Evolutionary conservation across 2,888 invertebrate species (phyloP), one percentile per base, ranked within the genome.

Genomic region (Amphipyra tragopoginis): DNA sequence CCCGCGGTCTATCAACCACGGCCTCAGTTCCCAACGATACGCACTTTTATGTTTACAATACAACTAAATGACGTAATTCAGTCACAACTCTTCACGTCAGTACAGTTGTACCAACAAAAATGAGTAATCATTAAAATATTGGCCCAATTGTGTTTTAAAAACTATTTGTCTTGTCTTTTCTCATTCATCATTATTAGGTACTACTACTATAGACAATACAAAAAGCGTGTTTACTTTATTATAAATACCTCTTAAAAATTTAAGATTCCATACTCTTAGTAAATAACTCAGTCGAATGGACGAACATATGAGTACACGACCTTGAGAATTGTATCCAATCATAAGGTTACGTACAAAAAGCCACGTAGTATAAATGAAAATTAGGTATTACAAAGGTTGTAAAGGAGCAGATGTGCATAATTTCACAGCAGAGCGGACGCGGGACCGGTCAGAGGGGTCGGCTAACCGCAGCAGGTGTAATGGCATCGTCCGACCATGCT

Each of bases 341-440:
- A 36, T 57, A 33, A 51, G 14, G 13, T 33, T 53, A 43, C 29
- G 2, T 69, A 45, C 5, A 63, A 48, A 64, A 53, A 44, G 21
- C 9, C 13, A 50, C 47, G 34, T 61, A 21, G 3, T 3, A 42
- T 44, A 56, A 70, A 79, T 74, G 21, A 57, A 61, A 72, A 71
- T 59, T 44, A 72, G 50, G 56, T 59, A 69, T 47, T 57, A 67
- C 55, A 60, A 68, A 65, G 54, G 79, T 80, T 81, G 75, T 78
- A 76, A 79, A 79, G n/a, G 67, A 81, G 85, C 90, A 92, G 91
- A 91, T 92, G 92, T 86, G 86, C 86, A 90, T 93, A 90, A 93
- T 93, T 94, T 93, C 86, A 92, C 90, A 90, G 93, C 88, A 82
- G 87, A 92, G 80, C 86, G 90, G 86, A 82, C 87, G 84, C 83